Evolutionary conservation across 1,140 invertebrate species (phyloP).

Genomic region (Dryas iulia): DNA sequence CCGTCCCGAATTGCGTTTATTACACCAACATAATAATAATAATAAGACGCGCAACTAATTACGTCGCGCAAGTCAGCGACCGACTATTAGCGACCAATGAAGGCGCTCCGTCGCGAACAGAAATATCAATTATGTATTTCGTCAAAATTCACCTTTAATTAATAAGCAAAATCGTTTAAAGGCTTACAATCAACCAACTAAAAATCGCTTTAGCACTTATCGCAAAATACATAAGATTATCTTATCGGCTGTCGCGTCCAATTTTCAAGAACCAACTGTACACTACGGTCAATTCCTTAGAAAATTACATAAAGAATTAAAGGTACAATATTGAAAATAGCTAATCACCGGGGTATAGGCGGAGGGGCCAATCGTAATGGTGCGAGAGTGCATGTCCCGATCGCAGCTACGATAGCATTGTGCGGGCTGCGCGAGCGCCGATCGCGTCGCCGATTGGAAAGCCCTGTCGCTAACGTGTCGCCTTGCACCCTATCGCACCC

Average conservation of each 20-base stretch:
- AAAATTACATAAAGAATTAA: constrained; percentile 29
- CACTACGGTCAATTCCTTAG: background rate
- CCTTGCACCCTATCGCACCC: constrained; percentile 57
- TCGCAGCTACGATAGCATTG: constrained; percentile 73
- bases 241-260: constrained; percentile 24
- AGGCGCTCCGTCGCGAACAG: too few species aligned
- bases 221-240: constrained; percentile 12
- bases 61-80: too few species aligned
- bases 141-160: too few species aligned
- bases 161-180: too few species aligned
- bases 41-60: too few species aligned
- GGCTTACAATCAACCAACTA: background rate
- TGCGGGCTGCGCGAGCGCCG: constrained; percentile 62
- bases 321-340: constrained; percentile 49
- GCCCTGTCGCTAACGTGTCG: constrained; percentile 75
- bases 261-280: constrained; percentile 6
- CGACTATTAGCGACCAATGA: too few species aligned
- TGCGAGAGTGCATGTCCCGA: constrained; percentile 70
- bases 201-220: background rate
- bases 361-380: constrained; percentile 73
- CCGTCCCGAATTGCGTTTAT: too few species aligned
- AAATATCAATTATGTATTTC: too few species aligned
- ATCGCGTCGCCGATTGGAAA: constrained; percentile 70
- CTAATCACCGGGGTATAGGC: constrained; percentile 65
- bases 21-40: too few species aligned